Evolutionary conservation across 2,113 vertebrate species (phyloP), one percentile per base, ranked within the genome.

Genomic region (Neolamprologus falcicula): DNA sequence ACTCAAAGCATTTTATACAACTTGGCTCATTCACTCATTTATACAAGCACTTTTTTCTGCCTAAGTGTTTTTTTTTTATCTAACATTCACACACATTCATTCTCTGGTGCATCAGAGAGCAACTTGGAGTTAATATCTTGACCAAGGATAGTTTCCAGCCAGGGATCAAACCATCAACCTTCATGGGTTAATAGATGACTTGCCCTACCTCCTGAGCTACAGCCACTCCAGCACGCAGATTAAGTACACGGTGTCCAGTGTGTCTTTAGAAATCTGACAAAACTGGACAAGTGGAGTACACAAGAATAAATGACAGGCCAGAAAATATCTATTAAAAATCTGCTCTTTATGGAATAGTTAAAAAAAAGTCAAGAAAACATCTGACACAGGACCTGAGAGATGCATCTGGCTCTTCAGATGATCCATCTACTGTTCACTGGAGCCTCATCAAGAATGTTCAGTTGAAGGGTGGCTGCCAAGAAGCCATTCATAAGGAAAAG

Each of bases 1-100:
- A 63, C 61, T 66, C 3, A 66, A 66, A 66, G 61, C 31, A 12
- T 35, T 35, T 66, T 66, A 35, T 37, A 66, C 61, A 66, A 66
- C 61, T 66, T 35, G 61, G 61, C 31, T 66, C 61, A 66, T 35
- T 66, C 17, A 35, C 17, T 35, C 61, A 63, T 63, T 2, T 63
- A 35, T 63, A 63, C 31, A 35, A 37, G 31, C 54, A 26, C 4
- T 57, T 57, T 55, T 57, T 55, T 55, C 54, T 55, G 6, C 31
- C 17, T n/a, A 4, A 11, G 59, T 11, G 59, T 0, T 17, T 31
- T 54, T 54, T 6, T 24, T 12, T 13, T 26, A 40, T 42, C 12
- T 57, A 26, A 57, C 54, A 57, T 57, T 24, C 53, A 24, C 53
- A 54, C 53, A 54, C 6, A 24, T 54, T 54, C 6, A 54, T 54